These are phyloP conservation scores for Onychostruthus taczanowskii DNA, from an alignment of 2,113 vertebrate species.

Conservation along the genomic window DNA sequence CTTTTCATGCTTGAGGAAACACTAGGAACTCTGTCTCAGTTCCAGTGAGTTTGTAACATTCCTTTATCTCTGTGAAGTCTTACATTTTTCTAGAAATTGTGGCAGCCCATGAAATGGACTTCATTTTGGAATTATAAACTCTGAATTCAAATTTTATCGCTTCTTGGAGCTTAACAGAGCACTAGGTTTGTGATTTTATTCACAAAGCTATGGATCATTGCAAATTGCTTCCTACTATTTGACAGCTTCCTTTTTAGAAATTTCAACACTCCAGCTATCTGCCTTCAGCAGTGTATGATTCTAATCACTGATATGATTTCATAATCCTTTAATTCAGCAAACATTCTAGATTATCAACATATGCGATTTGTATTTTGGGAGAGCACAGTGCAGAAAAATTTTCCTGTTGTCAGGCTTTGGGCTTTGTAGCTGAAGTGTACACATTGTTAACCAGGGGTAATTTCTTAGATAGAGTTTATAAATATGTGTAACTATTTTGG, in stretches of 20 bases:
- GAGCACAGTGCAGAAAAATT: neutral
- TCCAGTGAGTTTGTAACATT: neutral
- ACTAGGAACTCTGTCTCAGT: neutral
- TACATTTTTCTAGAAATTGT: neutral
- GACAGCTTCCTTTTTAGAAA: slow-evolving; percentile 53
- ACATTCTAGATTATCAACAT: slow-evolving; percentile 37
- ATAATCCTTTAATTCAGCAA: slow-evolving; percentile 57
- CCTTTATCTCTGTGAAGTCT: neutral
- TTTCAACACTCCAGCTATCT: slow-evolving; percentile 56
- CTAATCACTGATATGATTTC: slow-evolving; percentile 49
- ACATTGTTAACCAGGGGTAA: neutral
- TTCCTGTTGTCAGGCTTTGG: neutral
- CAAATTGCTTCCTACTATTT: slow-evolving; percentile 58
- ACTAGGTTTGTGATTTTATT: slow-evolving; percentile 16
- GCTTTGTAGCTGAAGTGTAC: neutral
- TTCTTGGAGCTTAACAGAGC: slow-evolving; percentile 16
- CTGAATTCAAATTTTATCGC: slow-evolving; percentile 36
- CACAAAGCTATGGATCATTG: slow-evolving; percentile 50
- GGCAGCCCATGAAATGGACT: slow-evolving; percentile 18
- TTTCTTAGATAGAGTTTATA: slow-evolving; percentile 34
- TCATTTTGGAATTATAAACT: neutral
- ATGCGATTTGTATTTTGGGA: neutral
- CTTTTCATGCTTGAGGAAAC: neutral
- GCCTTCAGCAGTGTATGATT: slow-evolving; percentile 35
- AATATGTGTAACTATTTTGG: slow-evolving; percentile 20